Conservation (phyloP, 2,797 vertebrate genomes). For the Falco novaeseelandiae region DNA sequence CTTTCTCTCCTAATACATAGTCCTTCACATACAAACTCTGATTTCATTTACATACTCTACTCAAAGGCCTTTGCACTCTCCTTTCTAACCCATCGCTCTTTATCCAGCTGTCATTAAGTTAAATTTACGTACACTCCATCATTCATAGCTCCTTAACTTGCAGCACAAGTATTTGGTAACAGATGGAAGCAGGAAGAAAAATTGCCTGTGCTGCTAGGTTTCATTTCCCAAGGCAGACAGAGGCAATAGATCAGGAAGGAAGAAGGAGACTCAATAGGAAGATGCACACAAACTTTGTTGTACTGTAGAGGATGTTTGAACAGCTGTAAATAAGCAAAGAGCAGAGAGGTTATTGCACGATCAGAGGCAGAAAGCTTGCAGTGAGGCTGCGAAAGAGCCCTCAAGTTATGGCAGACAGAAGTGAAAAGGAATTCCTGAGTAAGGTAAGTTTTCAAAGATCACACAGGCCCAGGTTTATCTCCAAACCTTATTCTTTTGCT, state of each 20-base stretch:
- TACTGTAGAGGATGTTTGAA: neutral
- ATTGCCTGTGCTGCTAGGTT: neutral
- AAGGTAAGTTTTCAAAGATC: neutral
- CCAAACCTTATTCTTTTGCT: neutral
- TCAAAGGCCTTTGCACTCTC: neutral
- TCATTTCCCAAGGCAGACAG: conserved; percentile 11
- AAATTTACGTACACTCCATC: neutral
- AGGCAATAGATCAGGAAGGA: neutral
- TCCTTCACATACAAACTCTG: neutral
- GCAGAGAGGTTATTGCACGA: neutral
- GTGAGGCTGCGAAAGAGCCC: neutral
- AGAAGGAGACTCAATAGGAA: neutral
- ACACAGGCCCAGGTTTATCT: neutral
- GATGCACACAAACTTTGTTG: neutral
- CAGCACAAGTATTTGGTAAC: neutral
- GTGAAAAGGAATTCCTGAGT: neutral
- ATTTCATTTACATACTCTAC: neutral
- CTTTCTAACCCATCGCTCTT: neutral
- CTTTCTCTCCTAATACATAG: neutral
- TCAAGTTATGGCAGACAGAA: neutral
- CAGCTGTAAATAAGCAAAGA: neutral
- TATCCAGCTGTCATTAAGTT: conserved; percentile 23
- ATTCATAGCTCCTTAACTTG: conserved; percentile 45
- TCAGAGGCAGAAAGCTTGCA: neutral
- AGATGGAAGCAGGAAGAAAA: conserved; percentile 54